Evolutionary conservation across 2,113 vertebrate species (phyloP).

Genomic region (Percina caprodes): DNA sequence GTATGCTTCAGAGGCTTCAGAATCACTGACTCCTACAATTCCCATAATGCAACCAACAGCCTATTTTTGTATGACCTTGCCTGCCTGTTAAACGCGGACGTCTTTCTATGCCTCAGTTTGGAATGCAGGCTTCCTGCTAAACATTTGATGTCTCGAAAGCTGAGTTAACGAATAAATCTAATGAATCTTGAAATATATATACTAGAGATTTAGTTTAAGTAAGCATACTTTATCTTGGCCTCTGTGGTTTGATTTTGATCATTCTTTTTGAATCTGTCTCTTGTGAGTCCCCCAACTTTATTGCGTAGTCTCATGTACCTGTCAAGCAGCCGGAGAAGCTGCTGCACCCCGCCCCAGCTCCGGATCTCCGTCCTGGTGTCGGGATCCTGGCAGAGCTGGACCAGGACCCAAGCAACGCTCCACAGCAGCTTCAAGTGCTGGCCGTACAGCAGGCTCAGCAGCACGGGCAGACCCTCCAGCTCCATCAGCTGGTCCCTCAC

Average conservation of each 20-base stretch:
- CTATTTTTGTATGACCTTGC: not conserved
- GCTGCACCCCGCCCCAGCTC: constrained; percentile 92
- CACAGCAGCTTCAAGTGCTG: constrained; percentile 90
- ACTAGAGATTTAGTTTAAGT: not conserved
- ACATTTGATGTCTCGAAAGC: not conserved
- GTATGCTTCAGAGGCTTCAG: not conserved
- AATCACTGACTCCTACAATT: not conserved
- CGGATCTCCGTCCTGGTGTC: constrained; percentile 87
- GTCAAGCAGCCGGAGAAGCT: constrained; percentile 89
- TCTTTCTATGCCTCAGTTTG: not conserved
- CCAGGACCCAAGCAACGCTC: constrained; percentile 91
- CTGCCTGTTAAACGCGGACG: not conserved
- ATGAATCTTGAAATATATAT: too few species aligned
- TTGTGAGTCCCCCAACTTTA: not conserved
- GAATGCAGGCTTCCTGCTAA: not conserved
- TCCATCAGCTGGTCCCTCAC: constrained; percentile 89
- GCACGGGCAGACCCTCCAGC: constrained; percentile 87
- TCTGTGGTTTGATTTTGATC: not conserved
- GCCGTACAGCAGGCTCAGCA: constrained; percentile 90
- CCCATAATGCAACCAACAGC: not conserved
- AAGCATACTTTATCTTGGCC: not conserved
- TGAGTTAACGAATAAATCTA: not conserved
- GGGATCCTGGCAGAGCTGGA: constrained; percentile 91
- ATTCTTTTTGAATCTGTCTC: not conserved
- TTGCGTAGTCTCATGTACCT: constrained; percentile 73